A percentile compares a stretch with the other conserved stretches of the same genome.
phyloP scores from a whole-genome alignment of 2,888 invertebrate species.

The Sepiola atlantica region DNA sequence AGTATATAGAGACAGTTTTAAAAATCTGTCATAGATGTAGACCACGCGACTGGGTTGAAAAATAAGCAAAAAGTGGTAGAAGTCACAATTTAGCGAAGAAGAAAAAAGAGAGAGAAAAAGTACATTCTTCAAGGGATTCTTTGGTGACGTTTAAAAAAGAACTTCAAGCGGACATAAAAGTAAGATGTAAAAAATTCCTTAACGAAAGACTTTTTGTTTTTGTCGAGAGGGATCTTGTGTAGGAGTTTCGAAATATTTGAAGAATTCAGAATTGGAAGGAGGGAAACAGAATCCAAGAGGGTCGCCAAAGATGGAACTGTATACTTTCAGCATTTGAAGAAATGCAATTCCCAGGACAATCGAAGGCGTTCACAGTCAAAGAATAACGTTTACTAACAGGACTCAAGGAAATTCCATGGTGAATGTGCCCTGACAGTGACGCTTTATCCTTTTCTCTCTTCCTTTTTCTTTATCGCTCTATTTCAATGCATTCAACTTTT shows the following conservation, averaged over 20 bases:
- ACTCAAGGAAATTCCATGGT: too few species aligned
- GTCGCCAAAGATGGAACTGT: not conserved
- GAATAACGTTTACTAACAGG: not conserved
- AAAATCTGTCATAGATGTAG: not conserved
- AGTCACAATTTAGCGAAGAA: not conserved
- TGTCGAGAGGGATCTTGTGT: not conserved
- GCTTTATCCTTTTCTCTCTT: too few species aligned
- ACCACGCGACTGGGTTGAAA: not conserved
- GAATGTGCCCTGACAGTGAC: too few species aligned
- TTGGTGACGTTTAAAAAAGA: not conserved
- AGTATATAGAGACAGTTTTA: too few species aligned
- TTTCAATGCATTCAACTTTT: too few species aligned
- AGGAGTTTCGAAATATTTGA: constrained; percentile 8
- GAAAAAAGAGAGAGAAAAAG: not conserved
- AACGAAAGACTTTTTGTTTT: not conserved
- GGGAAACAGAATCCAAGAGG: not conserved
- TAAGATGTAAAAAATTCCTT: not conserved
- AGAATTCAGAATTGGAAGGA: not conserved
- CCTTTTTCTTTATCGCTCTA: too few species aligned
- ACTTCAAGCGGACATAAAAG: not conserved
- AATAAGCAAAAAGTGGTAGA: too few species aligned
- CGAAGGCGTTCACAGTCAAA: not conserved
- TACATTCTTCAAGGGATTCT: not conserved
- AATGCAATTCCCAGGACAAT: not conserved
- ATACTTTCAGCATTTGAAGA: not conserved